phyloP scores from a whole-genome alignment of 2,797 vertebrate genomes.

The Danio choprae region DNA sequence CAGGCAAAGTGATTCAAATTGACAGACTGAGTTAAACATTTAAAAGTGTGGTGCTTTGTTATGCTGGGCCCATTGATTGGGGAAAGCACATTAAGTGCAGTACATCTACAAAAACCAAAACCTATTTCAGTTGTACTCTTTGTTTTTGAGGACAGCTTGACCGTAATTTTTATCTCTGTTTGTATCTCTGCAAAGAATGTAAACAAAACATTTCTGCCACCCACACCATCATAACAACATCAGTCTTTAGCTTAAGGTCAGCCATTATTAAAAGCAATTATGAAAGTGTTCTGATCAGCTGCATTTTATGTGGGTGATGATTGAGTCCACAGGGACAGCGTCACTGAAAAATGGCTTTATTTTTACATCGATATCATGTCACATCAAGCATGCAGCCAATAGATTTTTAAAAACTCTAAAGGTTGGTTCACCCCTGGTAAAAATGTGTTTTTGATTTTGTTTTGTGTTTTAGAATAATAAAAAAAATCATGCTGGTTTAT shows the following conservation, averaged over 20 bases:
- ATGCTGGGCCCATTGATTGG: not conserved
- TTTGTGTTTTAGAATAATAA: no score
- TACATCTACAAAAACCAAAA: not conserved
- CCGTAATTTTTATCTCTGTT: not conserved
- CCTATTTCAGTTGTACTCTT: not conserved
- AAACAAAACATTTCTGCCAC: not conserved
- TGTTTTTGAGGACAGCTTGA: not conserved
- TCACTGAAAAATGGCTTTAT: slow-evolving; percentile 1
- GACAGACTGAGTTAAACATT: not conserved
- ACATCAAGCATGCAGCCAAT: not conserved
- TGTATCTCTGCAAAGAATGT: not conserved
- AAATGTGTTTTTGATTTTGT: no score
- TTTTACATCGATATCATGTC: slow-evolving; percentile 16
- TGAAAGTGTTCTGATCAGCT: slow-evolving; percentile 1
- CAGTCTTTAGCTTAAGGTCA: not conserved
- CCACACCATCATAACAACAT: slow-evolving; percentile 24
- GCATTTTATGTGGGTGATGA: slow-evolving; percentile 14
- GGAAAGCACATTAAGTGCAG: not conserved
- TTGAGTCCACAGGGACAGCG: slow-evolving; percentile 16
- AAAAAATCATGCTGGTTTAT: no score
- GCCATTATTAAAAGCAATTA: slow-evolving; percentile 21
- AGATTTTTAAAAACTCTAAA: not conserved
- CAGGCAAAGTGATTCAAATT: not conserved
- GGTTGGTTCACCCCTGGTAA: not conserved
- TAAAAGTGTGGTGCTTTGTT: not conserved